Percentiles rank a stretch among this genome's conserved stretches.
Conservation (phyloP, 2,797 vertebrate species). For the Tinamus major region DNA sequence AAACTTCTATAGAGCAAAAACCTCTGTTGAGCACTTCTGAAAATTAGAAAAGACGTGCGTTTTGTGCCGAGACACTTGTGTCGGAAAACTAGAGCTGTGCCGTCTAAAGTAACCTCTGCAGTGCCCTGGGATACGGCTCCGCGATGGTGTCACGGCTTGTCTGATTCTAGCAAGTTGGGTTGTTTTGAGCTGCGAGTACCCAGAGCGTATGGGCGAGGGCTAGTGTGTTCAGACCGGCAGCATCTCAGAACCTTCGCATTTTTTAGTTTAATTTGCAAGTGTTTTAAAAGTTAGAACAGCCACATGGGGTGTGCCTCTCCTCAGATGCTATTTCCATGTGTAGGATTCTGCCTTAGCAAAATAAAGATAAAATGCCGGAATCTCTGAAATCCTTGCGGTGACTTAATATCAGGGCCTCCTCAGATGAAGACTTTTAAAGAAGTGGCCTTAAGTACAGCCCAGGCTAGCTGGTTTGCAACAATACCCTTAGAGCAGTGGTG, state of each 20-base stretch:
- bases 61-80: background rate
- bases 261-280: background rate
- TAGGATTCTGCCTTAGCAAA: background rate
- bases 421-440: background rate
- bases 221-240: fast-evolving
- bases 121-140: background rate
- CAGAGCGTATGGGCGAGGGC: background rate
- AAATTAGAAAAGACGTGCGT: background rate
- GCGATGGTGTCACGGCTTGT: background rate
- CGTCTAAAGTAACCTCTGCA: background rate
- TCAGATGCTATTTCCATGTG: background rate
- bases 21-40: background rate
- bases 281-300: background rate
- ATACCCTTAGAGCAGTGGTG: background rate
- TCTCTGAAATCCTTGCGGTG: fast-evolving
- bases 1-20: background rate
- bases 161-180: background rate
- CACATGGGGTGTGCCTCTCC: background rate
- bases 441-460: background rate
- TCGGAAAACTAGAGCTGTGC: background rate
- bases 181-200: background rate
- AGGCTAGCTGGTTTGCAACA: background rate
- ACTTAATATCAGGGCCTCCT: background rate
- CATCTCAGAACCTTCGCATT: background rate
- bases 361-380: background rate